Base-by-base conservation (phyloP, 2,797 vertebrate species). In the Brotula barbata region DNA sequence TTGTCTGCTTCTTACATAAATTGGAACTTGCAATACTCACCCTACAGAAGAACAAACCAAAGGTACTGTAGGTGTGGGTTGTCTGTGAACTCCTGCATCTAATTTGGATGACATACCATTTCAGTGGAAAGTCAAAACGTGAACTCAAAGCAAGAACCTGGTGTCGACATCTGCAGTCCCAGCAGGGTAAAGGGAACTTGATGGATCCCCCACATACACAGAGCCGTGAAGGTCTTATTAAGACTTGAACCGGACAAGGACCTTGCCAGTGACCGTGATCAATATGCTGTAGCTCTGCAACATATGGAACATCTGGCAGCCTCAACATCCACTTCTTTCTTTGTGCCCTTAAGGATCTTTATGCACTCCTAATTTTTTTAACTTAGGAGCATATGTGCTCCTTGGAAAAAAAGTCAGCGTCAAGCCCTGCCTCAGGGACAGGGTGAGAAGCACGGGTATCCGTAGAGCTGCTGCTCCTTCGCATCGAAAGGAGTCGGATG, bases 301-400 rank as follows among this genome's bases (percentile, higher is more conserved):
- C 57, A 72, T 23, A 68, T 58, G 64, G 41, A 58, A 28, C 64
- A 49, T 28, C 48, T 68, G 58, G 44, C 50, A 46, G 31, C 60
- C 54, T 33, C 54, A 46, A n/a, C n/a, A 9, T n/a, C 44, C 22
- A 52, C 16, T 20, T 25, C 41, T 25, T 11, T 1, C n/a, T n/a
- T n/a, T n/a, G n/a, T n/a, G n/a, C n/a, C n/a, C n/a, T n/a, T n/a
- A n/a, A n/a, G n/a, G n/a, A n/a, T n/a, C n/a, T n/a, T n/a, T n/a
- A n/a, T n/a, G n/a, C n/a, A n/a, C n/a, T n/a, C n/a, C n/a, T n/a
- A n/a, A n/a, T n/a, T n/a, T n/a, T n/a, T n/a, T n/a, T n/a, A n/a
- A n/a, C n/a, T n/a, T n/a, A n/a, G n/a, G n/a, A n/a, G n/a, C n/a
- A n/a, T n/a, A n/a, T n/a, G n/a, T n/a, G n/a, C n/a, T n/a, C n/a